These are phyloP conservation scores for Odontesthes bonariensis DNA, from an alignment of 2,113 vertebrate genomes.

Conservation along the genomic window DNA sequence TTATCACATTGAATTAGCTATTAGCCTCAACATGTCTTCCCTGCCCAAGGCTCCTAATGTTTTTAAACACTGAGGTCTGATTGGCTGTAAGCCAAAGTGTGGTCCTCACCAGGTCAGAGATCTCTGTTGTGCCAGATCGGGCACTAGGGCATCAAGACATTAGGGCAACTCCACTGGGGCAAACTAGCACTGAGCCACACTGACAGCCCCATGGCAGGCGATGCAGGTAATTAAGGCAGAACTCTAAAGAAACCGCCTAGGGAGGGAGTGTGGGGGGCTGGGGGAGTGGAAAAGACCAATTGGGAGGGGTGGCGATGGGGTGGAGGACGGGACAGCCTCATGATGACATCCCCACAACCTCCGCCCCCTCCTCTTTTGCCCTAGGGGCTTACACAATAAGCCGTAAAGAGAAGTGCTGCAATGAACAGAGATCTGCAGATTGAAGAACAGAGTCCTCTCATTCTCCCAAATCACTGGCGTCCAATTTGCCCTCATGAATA, in stretches of 20 bases:
- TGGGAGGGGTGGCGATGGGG: conserved; percentile 37
- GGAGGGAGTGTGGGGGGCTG: conserved; percentile 53
- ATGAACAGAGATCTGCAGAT: conserved; percentile 47
- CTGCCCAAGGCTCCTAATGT: conserved; percentile 22
- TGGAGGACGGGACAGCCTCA: conserved; percentile 63
- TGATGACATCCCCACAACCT: conserved; percentile 58
- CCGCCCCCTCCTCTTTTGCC: conserved; percentile 61
- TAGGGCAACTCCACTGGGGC: conserved; percentile 63
- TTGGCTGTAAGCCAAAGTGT: conserved; percentile 56
- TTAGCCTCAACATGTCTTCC: conserved; percentile 27
- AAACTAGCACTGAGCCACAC: conserved; percentile 66
- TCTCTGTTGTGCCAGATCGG: conserved; percentile 41
- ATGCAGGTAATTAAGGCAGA: conserved; percentile 83
- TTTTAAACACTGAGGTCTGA: conserved; percentile 45
- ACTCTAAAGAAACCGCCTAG: conserved; percentile 61
- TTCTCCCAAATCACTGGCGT: conserved; percentile 67
- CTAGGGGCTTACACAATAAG: conserved; percentile 73
- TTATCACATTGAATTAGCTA: conserved; percentile 55
- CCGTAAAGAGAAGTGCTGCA: conserved; percentile 51
- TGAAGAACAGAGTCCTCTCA: conserved; percentile 54
- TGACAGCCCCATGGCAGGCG: conserved; percentile 72
- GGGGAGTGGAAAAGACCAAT: conserved; percentile 37
- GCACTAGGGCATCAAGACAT: conserved; percentile 61
- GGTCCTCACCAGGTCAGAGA: conserved; percentile 54
- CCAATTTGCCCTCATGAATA: conserved; percentile 88